Conservation (phyloP, 2,113 vertebrate genomes). For the Ancistrus triradiatus region DNA sequence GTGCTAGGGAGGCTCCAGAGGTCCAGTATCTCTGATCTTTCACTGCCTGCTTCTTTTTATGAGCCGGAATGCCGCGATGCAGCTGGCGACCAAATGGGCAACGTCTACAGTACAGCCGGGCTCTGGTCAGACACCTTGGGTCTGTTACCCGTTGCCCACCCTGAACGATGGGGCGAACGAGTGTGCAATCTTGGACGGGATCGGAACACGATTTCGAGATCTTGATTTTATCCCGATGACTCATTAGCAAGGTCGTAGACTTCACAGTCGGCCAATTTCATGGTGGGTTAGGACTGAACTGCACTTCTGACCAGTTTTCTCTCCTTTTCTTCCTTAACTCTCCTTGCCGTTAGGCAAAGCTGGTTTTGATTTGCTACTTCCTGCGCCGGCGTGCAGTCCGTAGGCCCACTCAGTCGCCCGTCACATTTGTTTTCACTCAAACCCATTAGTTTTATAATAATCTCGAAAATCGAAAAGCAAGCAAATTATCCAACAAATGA, state of each 20-base stretch:
- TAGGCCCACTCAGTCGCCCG: constrained; percentile 30
- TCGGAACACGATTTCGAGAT: no score
- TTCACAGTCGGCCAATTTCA: constrained; percentile 68
- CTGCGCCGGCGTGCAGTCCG: constrained; percentile 49
- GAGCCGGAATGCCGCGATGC: constrained; percentile 45
- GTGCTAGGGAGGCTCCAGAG: no score
- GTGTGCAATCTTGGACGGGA: constrained; percentile 37
- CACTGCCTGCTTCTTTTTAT: constrained; percentile 35
- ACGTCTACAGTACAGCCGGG: constrained; percentile 16
- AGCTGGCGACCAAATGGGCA: constrained; percentile 64
- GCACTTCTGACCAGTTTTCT: constrained; percentile 57
- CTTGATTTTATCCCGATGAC: constrained; percentile 39
- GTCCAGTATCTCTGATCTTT: constrained; percentile 13
- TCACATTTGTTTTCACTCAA: constrained; percentile 60
- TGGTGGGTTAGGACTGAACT: constrained; percentile 70
- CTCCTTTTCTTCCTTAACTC: constrained; percentile 44
- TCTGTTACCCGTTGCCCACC: constrained; percentile 41
- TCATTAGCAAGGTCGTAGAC: constrained; percentile 52
- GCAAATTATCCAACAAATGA: no score
- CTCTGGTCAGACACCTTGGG: constrained; percentile 25
- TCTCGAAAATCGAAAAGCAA: constrained; percentile 29
- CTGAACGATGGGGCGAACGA: constrained; percentile 46
- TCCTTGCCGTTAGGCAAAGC: constrained; percentile 49
- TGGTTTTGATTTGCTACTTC: constrained; percentile 68
- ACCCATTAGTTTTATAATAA: no score